Evolutionary conservation across 2,797 vertebrate species (phyloP), one percentile per base, ranked within the genome.

Genomic region (Hyperoplus lanceolatus): DNA sequence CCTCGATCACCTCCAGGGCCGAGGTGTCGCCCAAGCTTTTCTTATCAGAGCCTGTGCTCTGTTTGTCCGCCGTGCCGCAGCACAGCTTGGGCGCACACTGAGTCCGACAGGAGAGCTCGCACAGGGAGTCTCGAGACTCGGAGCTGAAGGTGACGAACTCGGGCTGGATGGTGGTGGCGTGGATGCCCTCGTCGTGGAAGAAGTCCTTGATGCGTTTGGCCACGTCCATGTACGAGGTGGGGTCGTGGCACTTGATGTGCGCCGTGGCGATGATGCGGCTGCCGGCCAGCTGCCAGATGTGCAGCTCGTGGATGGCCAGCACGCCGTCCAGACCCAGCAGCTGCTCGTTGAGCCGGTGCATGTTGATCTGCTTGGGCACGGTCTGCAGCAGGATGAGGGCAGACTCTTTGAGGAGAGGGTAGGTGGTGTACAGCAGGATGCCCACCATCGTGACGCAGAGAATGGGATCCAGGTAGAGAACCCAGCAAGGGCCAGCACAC

Each of bases 311-410:
- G 83, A 99, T 96, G 38, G 98, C 98, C 86, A 99, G 95, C 0
- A 99, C 97, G 5, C 98, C 98, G 0, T 98, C 97, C 9, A 99
- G 93, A 54, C 85, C 84, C 36, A 96, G 94, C 16, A 99, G 94
- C 4, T 96, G 96, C 75, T 96, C 94, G 77, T 96, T 97, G 85
- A 99, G 95, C 67, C 93, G 94, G 83, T 95, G 95, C 74, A 99
- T 97, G 87, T 99, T 96, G 86, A 99, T 96, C 89, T 99, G 98
- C 88, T 99, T 99, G 71, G 98, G 98, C 76, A 99, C 98, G 6
- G 98, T 99, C 94, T 99, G 98, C 0, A 99, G 95, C 83, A 99
- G 96, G 91, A 99, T 99, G 77, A 99, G 98, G 9, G 98, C 97
- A 0, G 98, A 99, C 92, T 99, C 98, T 90, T 99, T 99, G 76